Evolutionary conservation across 1,140 invertebrate species (phyloP).

Genomic region (Pseudomyrmex sp.): DNA sequence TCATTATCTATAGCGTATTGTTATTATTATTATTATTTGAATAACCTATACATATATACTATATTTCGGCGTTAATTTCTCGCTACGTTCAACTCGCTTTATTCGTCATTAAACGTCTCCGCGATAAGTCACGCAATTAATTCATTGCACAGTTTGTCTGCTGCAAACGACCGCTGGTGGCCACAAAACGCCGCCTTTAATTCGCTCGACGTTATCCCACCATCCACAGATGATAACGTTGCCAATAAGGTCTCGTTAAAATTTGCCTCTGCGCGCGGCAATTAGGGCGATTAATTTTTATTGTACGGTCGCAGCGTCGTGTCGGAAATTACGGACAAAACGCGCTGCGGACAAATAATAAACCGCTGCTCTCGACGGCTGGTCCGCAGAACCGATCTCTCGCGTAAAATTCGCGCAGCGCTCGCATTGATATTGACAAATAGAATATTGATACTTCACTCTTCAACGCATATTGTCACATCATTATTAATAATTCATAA

Average conservation of each 20-base stretch:
- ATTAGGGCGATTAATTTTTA: constrained; percentile 57
- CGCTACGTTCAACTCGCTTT: constrained; percentile 40
- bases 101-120: constrained; percentile 53
- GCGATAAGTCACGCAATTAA: constrained; percentile 58
- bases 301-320: constrained; percentile 18
- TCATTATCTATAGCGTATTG: constrained; percentile 17
- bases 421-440: constrained; percentile 14
- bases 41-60: neutral
- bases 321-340: constrained; percentile 48
- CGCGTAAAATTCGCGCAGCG: constrained; percentile 4
- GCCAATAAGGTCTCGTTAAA: constrained; percentile 59
- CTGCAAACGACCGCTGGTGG: constrained; percentile 38
- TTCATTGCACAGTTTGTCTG: constrained; percentile 45
- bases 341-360: constrained; percentile 39
- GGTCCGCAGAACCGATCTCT: constrained; percentile 37
- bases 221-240: constrained; percentile 37
- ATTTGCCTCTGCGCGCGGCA: constrained; percentile 29
- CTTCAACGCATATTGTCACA: neutral
- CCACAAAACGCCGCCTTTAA: constrained; percentile 55
- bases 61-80: constrained; percentile 55
- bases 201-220: constrained; percentile 21
- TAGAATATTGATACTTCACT: constrained; percentile 25
- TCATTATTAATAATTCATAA: too few relatives aligned
- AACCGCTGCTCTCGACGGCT: constrained; percentile 43
- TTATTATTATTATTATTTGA: constrained; percentile 20